Conservation (phyloP, 2,888 invertebrate genomes). For the Scaptomyza cyrtandrae region DNA sequence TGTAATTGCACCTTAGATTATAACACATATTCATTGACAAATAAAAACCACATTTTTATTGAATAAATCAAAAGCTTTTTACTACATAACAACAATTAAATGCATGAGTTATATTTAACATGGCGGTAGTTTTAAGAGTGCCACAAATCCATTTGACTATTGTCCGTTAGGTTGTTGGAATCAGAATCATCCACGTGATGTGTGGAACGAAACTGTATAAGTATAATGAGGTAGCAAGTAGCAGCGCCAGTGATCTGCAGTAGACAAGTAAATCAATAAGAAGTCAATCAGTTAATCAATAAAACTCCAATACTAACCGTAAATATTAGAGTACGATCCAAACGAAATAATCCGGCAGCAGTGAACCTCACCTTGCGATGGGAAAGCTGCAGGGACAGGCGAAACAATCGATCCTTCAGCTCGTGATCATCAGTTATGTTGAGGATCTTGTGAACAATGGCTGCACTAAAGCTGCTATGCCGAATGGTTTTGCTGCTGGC, state of each 20-base stretch:
- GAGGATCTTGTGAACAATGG: conserved; percentile 82
- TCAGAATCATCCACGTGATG: conserved; percentile 60
- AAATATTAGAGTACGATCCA: conserved; percentile 84
- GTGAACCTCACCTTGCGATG: conserved; percentile 83
- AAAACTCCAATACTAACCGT: conserved; percentile 70
- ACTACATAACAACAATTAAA: neutral
- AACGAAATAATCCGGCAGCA: conserved; percentile 83
- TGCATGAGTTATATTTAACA: neutral
- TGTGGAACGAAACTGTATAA: conserved; percentile 82
- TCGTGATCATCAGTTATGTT: conserved; percentile 80
- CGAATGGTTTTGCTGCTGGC: conserved; percentile 78
- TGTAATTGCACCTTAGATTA: neutral
- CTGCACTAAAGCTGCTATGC: conserved; percentile 76
- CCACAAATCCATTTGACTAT: neutral
- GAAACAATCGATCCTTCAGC: conserved; percentile 77
- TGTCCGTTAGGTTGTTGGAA: conserved; percentile 32
- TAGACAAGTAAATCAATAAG: neutral
- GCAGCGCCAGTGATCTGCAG: conserved; percentile 83
- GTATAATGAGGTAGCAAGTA: conserved; percentile 84
- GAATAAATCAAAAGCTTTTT: neutral
- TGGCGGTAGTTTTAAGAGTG: neutral
- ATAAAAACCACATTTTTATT: neutral
- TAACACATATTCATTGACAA: too few relatives aligned
- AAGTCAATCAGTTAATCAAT: too few relatives aligned
- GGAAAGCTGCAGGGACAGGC: conserved; percentile 82